Percentiles rank a stretch among this genome's conserved stretches.
Evolutionary conservation across 2,888 invertebrate species (phyloP).

Genomic region (Catocala sponsa): DNA sequence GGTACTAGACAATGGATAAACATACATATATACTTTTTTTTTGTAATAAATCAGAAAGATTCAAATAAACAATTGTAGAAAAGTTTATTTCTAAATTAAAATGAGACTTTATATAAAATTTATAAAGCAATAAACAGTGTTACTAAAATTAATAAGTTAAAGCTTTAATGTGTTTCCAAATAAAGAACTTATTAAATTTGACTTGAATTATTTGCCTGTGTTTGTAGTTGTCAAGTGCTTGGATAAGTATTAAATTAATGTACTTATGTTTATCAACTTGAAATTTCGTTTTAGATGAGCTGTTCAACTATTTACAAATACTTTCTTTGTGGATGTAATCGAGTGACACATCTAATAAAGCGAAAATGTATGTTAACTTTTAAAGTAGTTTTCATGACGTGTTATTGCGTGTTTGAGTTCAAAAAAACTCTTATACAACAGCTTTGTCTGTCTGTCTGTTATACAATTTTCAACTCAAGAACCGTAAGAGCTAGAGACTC

Average conservation of each 20-base stretch:
- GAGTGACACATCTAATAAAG: no score
- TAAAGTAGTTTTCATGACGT: no score
- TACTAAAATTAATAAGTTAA: neutral
- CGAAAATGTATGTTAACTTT: no score
- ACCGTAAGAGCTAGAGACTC: no score
- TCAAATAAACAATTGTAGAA: conserved; percentile 2
- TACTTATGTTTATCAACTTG: neutral
- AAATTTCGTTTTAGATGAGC: neutral
- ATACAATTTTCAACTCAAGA: no score
- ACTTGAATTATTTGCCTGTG: neutral
- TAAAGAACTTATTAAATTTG: neutral
- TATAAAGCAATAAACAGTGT: neutral
- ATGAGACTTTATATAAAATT: conserved; percentile 5
- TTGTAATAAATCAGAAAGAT: conserved; percentile 11
- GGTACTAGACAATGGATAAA: no score
- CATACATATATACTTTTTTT: no score
- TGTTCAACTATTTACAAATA: no score
- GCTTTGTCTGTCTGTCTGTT: no score
- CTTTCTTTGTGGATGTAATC: no score
- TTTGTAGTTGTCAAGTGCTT: neutral
- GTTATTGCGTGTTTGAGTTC: no score
- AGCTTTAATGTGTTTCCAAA: neutral
- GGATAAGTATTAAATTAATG: neutral
- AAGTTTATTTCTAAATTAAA: conserved; percentile 8
- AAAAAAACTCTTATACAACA: no score